These are phyloP conservation scores for Acipenser oxyrinchus DNA, from an alignment of 2,797 vertebrate species.

Conservation along the genomic window DNA sequence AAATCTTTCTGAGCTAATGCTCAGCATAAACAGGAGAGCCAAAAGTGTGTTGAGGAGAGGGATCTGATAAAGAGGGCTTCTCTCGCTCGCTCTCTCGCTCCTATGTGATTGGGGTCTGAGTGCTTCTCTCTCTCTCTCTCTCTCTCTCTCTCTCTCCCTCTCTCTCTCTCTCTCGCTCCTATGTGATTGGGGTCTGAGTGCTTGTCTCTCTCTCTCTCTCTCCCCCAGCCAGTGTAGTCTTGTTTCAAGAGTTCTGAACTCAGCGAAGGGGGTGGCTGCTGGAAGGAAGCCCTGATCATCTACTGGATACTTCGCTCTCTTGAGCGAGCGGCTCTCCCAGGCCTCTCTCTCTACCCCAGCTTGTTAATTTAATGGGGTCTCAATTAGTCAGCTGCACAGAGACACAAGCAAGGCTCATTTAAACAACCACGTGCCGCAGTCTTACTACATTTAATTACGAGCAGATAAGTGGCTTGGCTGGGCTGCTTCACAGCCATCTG, in stretches of 20 bases:
- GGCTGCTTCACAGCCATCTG: too few relatives aligned
- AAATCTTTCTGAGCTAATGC: not conserved
- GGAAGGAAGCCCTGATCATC: too few relatives aligned
- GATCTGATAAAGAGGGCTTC: not conserved
- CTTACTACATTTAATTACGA: too few relatives aligned
- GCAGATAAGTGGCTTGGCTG: too few relatives aligned
- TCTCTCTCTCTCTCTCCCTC: not conserved
- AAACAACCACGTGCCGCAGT: too few relatives aligned
- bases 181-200: slow-evolving; percentile 10
- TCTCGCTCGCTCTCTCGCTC: not conserved
- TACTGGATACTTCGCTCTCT: too few relatives aligned
- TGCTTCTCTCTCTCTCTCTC: not conserved
- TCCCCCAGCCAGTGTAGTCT: not conserved
- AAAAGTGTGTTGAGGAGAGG: not conserved
- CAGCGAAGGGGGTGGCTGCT: not conserved
- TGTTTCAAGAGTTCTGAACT: not conserved
- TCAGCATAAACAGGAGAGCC: not conserved
- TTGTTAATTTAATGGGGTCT: too few relatives aligned
- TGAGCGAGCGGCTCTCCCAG: too few relatives aligned
- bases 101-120: slow-evolving; percentile 6
- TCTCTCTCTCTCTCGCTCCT: not conserved
- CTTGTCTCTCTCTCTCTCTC: not conserved
- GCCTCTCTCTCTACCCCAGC: too few relatives aligned
- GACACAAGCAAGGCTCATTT: too few relatives aligned
- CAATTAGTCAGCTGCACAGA: too few relatives aligned